A percentile compares a stretch with the other conserved stretches of the same genome.
phyloP scores from a whole-genome alignment of 2,888 invertebrate species.

The Neocrepidodera transversa region DNA sequence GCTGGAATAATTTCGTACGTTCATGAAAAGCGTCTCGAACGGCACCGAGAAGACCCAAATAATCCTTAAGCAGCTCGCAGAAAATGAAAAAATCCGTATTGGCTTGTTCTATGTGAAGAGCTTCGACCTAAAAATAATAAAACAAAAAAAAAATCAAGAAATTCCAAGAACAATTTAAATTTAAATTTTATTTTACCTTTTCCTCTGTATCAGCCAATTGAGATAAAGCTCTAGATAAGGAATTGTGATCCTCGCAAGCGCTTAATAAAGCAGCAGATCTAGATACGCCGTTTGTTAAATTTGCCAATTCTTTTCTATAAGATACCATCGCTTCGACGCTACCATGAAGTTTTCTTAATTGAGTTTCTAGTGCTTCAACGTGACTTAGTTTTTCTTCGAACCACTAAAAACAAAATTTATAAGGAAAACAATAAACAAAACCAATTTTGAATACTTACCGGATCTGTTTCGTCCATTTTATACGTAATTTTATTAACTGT shows the following conservation, averaged over 20 bases:
- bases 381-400: conserved; percentile 95
- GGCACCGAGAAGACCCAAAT: conserved; percentile 88
- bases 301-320: conserved; percentile 84
- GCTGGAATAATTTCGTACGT: conserved; percentile 87
- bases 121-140: conserved; percentile 70
- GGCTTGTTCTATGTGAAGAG: conserved; percentile 88
- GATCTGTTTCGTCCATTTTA: conserved; percentile 99
- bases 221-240: conserved; percentile 86
- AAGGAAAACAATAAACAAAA: no score
- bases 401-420: conserved; percentile 73
- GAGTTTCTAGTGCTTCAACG: conserved; percentile 88
- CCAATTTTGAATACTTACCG: conserved; percentile 69
- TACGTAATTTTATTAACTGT: conserved; percentile 98
- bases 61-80: conserved; percentile 95
- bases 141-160: no score
- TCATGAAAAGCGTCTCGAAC: conserved; percentile 84
- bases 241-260: conserved; percentile 91
- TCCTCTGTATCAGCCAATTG: conserved; percentile 90
- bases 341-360: conserved; percentile 84
- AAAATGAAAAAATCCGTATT: conserved; percentile 94
- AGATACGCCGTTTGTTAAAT: conserved; percentile 82
- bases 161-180: no score
- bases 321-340: conserved; percentile 88
- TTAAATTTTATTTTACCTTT: no score
- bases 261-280: conserved; percentile 89